Evolutionary conservation across 2,797 vertebrate genomes (phyloP).

Genomic region (Ambastaia sidthimunki): DNA sequence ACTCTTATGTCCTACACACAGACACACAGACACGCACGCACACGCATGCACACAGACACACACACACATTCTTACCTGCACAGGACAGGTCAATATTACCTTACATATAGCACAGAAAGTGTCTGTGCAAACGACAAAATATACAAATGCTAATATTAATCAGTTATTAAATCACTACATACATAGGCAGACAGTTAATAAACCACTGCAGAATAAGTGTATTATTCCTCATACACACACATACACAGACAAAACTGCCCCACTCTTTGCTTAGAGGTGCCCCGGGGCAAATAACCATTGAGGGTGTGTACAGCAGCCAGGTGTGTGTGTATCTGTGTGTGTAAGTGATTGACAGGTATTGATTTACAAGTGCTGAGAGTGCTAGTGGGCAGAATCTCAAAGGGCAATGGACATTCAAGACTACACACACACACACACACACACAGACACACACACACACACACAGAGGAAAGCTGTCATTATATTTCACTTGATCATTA

Average conservation of each 20-base stretch:
- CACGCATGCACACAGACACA: background rate
- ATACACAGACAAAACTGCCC: conserved; percentile 46
- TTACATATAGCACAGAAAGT: conserved; percentile 4
- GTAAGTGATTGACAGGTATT: conserved; percentile 58
- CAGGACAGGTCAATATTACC: conserved; percentile 2
- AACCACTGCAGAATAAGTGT: conserved; percentile 8
- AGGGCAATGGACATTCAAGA: conserved; percentile 47
- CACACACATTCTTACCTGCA: conserved; percentile 36
- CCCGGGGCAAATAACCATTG: conserved; percentile 59
- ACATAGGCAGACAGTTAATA: conserved; percentile 31
- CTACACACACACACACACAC: conserved; percentile 41
- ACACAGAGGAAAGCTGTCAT: conserved; percentile 12
- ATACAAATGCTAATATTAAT: background rate
- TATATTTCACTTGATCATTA: conserved; percentile 30
- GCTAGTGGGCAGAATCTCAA: conserved; percentile 50
- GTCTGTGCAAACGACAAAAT: background rate
- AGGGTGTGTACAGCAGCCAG: conserved; percentile 57
- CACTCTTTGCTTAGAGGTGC: conserved; percentile 52
- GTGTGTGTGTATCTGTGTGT: conserved; percentile 48
- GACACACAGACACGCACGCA: conserved; percentile 4
- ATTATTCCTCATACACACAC: conserved; percentile 40
- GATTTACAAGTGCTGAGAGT: conserved; percentile 55
- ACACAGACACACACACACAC: conserved; percentile 26
- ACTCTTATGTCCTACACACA: background rate
- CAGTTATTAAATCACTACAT: conserved; percentile 19